Evolutionary conservation across 2,797 vertebrate species (phyloP), one percentile per base, ranked within the genome.

Genomic region (Mionectes olivaceus): DNA sequence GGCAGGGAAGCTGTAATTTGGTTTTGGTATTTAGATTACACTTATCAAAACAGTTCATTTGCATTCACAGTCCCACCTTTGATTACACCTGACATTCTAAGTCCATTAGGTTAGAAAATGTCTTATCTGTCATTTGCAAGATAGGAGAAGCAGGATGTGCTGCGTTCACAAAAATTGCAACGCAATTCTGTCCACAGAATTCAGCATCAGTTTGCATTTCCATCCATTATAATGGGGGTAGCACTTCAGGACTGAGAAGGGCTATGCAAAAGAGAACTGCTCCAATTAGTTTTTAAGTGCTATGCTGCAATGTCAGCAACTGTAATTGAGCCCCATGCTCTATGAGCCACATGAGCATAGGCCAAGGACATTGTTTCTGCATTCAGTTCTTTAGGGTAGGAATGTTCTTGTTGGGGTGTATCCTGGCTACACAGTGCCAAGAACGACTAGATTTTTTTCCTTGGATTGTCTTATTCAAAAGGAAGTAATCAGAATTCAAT

Each of bases 301-400:
- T 32, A 0, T 8, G 30, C 12, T 74, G 77, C 49, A 56, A 28
- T 19, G 28, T 63, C 60, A 84, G 77, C 32, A 37, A 5, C 44
- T 59, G 60, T 28, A 30, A 13, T 24, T 32, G 0, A 0, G 32
- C 60, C 37, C 52, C 23, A 0, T 0, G 10, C n/a, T 5, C 33
- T 56, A 1, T 10, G 30, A 22, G 15, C 35, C n/a, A 8, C 35
- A 44, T 3, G 2, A 49, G 19, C 23, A 19, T 17, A 13, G 25
- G 33, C n/a, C 5, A 23, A 52, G 41, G 63, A 53, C 16, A 5
- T 25, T 23, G 32, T 21, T 35, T 47, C 37, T 83, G 46, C 17
- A 2, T 25, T 10, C 0, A 0, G 2, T 8, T 35, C 28, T 73
- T 52, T 32, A 13, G 23, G 25, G 23, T 7, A 37, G 24, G 19